phyloP scores from a whole-genome alignment of 1,140 invertebrate genomes.

The Drosophila pseudoobscura region DNA sequence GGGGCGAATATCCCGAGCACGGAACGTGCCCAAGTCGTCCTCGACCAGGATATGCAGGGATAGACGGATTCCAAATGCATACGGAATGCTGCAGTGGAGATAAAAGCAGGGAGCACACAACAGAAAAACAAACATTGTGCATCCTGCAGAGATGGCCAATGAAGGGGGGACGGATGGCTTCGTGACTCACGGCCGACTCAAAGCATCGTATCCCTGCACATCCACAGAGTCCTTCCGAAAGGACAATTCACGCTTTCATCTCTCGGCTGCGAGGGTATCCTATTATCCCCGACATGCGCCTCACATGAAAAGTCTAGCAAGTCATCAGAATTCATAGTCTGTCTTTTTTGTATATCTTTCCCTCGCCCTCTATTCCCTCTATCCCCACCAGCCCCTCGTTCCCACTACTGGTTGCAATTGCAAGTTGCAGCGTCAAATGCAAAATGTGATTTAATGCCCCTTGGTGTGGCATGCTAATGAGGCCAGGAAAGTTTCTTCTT shows the following conservation, averaged over 20 bases:
- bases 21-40: constrained; percentile 50
- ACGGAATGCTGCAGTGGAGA: constrained; percentile 39
- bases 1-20: constrained; percentile 51
- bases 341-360: constrained; percentile 39
- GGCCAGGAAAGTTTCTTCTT: constrained; percentile 57
- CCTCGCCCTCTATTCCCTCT: background rate
- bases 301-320: constrained; percentile 49
- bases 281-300: constrained; percentile 17
- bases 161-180: background rate
- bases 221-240: background rate
- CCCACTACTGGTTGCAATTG: constrained; percentile 47
- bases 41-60: constrained; percentile 32
- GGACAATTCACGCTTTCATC: constrained; percentile 22
- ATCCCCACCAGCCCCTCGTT: background rate
- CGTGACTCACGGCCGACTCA: constrained; percentile 12
- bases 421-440: constrained; percentile 55
- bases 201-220: too few relatives aligned
- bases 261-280: background rate
- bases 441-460: constrained; percentile 62
- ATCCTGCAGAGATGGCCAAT: constrained; percentile 17
- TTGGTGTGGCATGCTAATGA: constrained; percentile 58
- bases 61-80: constrained; percentile 51
- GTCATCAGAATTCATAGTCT: constrained; percentile 56
- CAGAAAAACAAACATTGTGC: constrained; percentile 42
- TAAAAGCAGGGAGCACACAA: constrained; percentile 40